Conservation (phyloP, 2,888 invertebrate species). For the Pheosia tremula region DNA sequence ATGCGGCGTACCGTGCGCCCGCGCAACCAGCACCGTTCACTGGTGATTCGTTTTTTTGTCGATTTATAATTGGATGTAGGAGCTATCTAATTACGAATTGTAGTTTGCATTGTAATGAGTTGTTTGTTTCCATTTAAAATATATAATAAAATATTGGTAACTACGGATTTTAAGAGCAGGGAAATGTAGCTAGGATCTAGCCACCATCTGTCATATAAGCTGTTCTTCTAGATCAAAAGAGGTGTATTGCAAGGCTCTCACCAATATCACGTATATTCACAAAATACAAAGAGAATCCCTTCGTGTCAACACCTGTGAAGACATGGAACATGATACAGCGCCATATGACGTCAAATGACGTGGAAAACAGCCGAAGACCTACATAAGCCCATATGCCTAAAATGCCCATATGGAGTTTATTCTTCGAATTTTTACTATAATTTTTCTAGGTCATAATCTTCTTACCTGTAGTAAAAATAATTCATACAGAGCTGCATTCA, state of each 20-base stretch:
- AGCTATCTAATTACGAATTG: background rate
- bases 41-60: conserved; percentile 8
- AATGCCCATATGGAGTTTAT: background rate
- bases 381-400: background rate
- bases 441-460: no score
- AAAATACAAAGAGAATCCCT: background rate
- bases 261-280: no score
- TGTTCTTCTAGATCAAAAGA: no score
- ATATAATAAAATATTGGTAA: background rate
- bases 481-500: no score
- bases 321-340: conserved; percentile 24
- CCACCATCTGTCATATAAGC: no score
- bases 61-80: conserved; percentile 10
- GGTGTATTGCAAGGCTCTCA: no score
- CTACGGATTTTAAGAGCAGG: no score
- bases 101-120: background rate
- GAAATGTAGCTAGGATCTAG: no score
- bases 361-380: conserved; percentile 36
- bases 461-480: no score
- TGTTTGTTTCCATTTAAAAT: background rate
- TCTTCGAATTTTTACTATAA: no score
- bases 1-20: conserved; percentile 20
- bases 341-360: conserved; percentile 29
- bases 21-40: conserved; percentile 12
- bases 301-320: conserved; percentile 30